These are phyloP conservation scores for Baronia brevicornis DNA, from an alignment of 2,888 invertebrate species.

Conservation along the genomic window DNA sequence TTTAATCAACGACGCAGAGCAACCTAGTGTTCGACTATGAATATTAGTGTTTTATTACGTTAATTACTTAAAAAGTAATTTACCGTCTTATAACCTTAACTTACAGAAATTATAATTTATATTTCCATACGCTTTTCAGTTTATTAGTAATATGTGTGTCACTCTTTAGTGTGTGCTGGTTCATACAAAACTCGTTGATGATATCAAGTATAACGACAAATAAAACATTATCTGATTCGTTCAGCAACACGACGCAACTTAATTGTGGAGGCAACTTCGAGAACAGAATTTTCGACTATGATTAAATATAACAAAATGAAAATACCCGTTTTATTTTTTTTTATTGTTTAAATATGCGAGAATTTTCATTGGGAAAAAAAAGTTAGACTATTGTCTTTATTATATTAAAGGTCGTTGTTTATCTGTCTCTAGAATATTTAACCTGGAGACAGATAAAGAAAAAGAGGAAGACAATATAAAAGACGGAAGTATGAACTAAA, in stretches of 20 bases:
- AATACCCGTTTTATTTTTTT: no score
- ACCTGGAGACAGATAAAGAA: no score
- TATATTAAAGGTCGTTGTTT: no score
- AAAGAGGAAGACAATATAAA: no score
- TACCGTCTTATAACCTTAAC: not conserved
- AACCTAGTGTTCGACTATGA: no score
- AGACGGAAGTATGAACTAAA: no score
- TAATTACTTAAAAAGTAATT: not conserved
- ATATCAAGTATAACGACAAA: constrained; percentile 1
- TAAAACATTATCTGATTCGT: constrained; percentile 24
- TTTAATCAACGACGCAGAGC: no score
- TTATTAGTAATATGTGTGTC: constrained; percentile 19
- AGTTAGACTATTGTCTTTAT: no score
- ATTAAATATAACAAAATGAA: constrained; percentile 2
- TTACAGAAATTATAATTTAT: not conserved
- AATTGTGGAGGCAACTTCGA: constrained; percentile 4
- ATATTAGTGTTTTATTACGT: no score
- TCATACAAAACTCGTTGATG: constrained; percentile 26
- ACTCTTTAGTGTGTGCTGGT: constrained; percentile 28
- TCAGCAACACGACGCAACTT: constrained; percentile 14
- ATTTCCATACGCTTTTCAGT: constrained; percentile 15
- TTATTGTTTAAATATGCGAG: no score
- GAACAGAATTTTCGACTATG: constrained; percentile 8
- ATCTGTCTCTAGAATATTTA: no score
- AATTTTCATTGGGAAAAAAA: no score